Conservation (phyloP, 2,888 invertebrate species). For the Hypolimnas misippus region DNA sequence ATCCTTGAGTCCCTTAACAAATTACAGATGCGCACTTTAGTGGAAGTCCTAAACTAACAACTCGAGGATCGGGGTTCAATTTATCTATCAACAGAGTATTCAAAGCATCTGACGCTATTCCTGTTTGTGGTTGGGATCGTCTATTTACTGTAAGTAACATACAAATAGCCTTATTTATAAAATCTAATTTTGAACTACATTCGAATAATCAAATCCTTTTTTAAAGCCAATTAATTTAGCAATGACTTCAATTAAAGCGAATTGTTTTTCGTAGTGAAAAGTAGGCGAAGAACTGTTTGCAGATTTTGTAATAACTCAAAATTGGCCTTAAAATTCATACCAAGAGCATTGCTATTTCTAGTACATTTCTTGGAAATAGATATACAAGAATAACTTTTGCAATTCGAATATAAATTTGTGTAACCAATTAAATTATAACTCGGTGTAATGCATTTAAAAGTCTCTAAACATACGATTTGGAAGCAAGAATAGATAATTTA, state of each 20-base stretch:
- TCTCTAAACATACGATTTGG: conserved; percentile 45
- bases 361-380: not conserved
- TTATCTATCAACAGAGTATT: conserved; percentile 17
- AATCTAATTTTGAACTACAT: not conserved
- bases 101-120: conserved; percentile 14
- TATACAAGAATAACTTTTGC: not conserved
- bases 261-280: no score
- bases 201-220: no score
- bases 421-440: conserved; percentile 4
- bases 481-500: conserved; percentile 53
- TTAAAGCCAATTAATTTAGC: no score
- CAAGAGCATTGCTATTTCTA: no score
- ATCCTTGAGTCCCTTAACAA: conserved; percentile 10
- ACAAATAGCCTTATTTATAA: not conserved
- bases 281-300: no score
- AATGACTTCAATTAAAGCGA: no score
- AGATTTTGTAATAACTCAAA: no score
- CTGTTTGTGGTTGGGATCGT: not conserved
- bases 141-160: conserved; percentile 14
- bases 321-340: no score
- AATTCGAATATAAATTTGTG: not conserved
- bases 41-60: conserved; percentile 38
- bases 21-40: conserved; percentile 22
- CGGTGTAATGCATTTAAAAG: conserved; percentile 49
- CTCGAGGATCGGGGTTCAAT: conserved; percentile 21